Conservation (phyloP, 2,888 invertebrate species). For the Hypomecis atomaria region DNA sequence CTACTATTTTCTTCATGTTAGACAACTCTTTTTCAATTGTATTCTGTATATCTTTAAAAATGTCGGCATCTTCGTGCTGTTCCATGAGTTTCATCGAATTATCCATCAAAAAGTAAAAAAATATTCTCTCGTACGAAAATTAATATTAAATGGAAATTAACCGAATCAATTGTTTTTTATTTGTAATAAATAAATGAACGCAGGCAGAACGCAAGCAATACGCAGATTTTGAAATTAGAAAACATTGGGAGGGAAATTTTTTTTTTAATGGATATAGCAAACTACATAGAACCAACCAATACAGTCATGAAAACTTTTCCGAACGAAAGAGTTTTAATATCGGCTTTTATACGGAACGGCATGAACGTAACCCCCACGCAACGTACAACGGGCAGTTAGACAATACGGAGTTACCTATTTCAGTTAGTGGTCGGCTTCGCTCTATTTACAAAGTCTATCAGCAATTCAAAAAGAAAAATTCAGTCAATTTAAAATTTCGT, state of each 20-base stretch:
- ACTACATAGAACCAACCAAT: constrained; percentile 50
- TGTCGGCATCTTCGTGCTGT: constrained; percentile 57
- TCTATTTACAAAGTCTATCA: background rate
- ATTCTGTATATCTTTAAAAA: constrained; percentile 54
- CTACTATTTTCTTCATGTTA: constrained; percentile 66
- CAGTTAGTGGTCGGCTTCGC: constrained; percentile 3
- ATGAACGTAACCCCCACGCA: background rate
- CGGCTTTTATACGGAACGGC: background rate
- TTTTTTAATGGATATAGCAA: constrained; percentile 60
- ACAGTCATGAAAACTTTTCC: constrained; percentile 46
- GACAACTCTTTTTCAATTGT: constrained; percentile 65
- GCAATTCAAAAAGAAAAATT: background rate
- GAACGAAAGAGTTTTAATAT: constrained; percentile 46
- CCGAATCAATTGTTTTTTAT: too few relatives aligned
- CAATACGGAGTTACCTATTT: background rate
- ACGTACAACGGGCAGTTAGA: background rate
- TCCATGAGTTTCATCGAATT: constrained; percentile 47
- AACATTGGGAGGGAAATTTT: constrained; percentile 44
- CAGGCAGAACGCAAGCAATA: background rate
- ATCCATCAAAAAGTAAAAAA: constrained; percentile 19
- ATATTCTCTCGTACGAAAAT: too few relatives aligned
- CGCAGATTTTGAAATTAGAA: background rate
- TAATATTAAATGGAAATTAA: too few relatives aligned
- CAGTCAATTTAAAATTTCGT: background rate
- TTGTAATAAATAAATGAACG: background rate